Percentiles rank a stretch among this genome's conserved stretches.
These are phyloP conservation scores for Melieria omissa DNA, from an alignment of 2,888 invertebrate genomes.

Conservation along the genomic window DNA sequence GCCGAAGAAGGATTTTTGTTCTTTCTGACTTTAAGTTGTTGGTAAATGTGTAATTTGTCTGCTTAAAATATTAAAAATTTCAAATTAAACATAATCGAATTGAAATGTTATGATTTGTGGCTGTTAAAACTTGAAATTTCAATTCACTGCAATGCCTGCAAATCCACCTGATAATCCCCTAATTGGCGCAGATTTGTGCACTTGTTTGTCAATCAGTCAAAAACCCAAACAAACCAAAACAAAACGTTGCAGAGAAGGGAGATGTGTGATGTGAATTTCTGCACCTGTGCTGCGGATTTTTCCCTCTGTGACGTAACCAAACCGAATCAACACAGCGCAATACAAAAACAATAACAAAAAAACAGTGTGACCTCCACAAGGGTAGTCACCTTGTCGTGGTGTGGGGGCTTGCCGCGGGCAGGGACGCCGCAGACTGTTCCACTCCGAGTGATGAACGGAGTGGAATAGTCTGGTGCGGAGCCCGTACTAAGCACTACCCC, in stretches of 20 bases:
- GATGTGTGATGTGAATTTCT: slow-evolving; percentile 20
- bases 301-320: slow-evolving; percentile 29
- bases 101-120: neutral
- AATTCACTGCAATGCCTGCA: neutral
- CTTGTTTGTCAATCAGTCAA: slow-evolving; percentile 26
- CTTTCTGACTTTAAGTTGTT: slow-evolving; percentile 42
- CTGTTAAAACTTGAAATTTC: neutral
- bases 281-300: slow-evolving; percentile 19
- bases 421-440: too few species aligned
- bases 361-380: slow-evolving; percentile 5
- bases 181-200: slow-evolving; percentile 20
- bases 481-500: too few species aligned
- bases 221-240: slow-evolving; percentile 11
- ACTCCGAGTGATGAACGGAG: too few species aligned
- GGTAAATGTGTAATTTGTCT: slow-evolving; percentile 44
- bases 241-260: slow-evolving; percentile 4
- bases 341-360: neutral
- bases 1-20: neutral
- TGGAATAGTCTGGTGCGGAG: too few species aligned
- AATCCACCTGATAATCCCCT: slow-evolving; percentile 41
- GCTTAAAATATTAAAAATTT: slow-evolving; percentile 17
- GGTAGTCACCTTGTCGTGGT: too few species aligned
- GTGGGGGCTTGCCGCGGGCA: too few species aligned
- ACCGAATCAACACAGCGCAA: too few species aligned
- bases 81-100: neutral